Conservation (phyloP, 1,140 invertebrate species). For the Pseudomyrmex flavicornis region DNA sequence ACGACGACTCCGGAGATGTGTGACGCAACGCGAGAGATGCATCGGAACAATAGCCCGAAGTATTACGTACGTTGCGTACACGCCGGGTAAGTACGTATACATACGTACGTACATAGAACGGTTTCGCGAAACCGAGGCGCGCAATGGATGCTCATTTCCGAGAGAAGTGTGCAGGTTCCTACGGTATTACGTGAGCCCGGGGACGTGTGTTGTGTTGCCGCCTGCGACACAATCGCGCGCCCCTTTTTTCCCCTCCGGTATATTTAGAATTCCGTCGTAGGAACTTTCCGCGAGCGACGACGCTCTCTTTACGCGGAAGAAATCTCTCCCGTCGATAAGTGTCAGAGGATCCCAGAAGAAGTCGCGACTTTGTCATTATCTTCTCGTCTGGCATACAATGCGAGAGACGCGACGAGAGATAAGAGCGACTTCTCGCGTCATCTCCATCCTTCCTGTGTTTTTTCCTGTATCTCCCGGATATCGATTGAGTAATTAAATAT, state of each 20-base stretch:
- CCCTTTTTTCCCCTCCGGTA: too few species aligned
- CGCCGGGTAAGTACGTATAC: too few species aligned
- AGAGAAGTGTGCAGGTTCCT: conserved; percentile 7
- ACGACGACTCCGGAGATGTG: conserved; percentile 4
- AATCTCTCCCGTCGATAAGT: conserved; percentile 57
- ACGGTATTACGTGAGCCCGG: conserved; percentile 60
- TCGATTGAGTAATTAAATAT: neutral
- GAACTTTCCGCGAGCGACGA: conserved; percentile 36
- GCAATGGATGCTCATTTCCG: conserved; percentile 63
- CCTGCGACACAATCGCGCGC: conserved; percentile 61
- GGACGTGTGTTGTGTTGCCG: neutral
- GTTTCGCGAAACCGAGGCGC: conserved; percentile 56
- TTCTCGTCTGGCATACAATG: conserved; percentile 10
- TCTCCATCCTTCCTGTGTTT: too few species aligned
- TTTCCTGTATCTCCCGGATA: too few species aligned
- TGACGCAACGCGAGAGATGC: conserved; percentile 66
- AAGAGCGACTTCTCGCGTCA: neutral
- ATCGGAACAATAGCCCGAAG: conserved; percentile 62
- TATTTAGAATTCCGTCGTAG: conserved; percentile 39
- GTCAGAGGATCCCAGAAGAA: neutral
- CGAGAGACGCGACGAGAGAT: neutral
- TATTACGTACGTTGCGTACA: conserved; percentile 11
- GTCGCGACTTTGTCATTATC: conserved; percentile 11
- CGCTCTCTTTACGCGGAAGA: conserved; percentile 40
- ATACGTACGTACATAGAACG: conserved; percentile 58